Conservation (phyloP, 2,113 vertebrate genomes). For the Paracanthobrama guichenoti region DNA sequence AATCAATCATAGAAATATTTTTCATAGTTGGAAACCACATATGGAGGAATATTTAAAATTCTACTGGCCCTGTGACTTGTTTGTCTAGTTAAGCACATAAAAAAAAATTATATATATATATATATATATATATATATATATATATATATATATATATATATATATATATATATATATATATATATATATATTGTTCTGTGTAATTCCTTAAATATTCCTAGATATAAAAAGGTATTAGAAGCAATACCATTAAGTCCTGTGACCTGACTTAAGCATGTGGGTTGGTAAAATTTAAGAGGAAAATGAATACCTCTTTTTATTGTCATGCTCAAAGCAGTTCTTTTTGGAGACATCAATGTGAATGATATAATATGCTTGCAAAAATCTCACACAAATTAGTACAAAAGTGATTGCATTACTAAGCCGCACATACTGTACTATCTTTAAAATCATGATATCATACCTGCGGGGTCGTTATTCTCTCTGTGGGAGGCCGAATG, state of each 20-base stretch:
- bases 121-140: no score
- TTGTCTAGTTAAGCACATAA: not conserved
- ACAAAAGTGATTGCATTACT: not conserved
- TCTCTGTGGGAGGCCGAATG: slow-evolving; percentile 21
- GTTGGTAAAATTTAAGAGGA: not conserved
- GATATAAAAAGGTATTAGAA: not conserved
- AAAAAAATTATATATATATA: no score
- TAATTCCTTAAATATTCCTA: no score
- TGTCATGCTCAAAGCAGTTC: not conserved
- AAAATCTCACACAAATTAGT: not conserved
- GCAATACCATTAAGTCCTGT: not conserved
- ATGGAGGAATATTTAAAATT: not conserved
- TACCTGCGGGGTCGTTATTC: slow-evolving; percentile 66
- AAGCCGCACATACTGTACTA: not conserved
- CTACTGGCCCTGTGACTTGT: not conserved
- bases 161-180: no score
- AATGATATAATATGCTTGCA: not conserved
- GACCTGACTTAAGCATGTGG: not conserved
- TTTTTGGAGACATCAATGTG: not conserved
- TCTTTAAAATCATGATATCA: slow-evolving; percentile 53
- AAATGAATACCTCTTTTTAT: not conserved
- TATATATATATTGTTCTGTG: not conserved
- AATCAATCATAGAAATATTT: not conserved
- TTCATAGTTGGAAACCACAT: not conserved
- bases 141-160: no score